Conservation (phyloP, 2,888 invertebrate genomes). For the Lathronympha strigana region DNA sequence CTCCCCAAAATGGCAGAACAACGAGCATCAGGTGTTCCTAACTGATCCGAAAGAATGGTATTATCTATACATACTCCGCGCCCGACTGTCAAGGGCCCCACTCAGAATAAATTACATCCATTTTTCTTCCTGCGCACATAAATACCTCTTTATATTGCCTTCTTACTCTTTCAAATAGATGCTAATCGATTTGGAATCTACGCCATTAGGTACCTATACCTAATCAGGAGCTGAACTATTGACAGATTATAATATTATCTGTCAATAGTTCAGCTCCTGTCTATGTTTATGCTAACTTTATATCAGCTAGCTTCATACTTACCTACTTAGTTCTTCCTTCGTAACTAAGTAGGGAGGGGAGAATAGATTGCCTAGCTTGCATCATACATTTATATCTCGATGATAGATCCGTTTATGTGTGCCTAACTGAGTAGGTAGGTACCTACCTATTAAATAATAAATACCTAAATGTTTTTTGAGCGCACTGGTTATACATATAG, state of each 20-base stretch:
- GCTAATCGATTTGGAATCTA: conserved; percentile 24
- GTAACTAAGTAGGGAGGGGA: not conserved
- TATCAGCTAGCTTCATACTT: not conserved
- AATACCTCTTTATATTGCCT: conserved; percentile 32
- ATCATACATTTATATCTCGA: not conserved
- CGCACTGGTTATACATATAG: not conserved
- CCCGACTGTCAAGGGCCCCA: conserved; percentile 61
- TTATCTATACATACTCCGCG: conserved; percentile 76
- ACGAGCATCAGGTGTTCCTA: conserved; percentile 78
- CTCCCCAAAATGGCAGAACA: conserved; percentile 57
- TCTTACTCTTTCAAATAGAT: conserved; percentile 23
- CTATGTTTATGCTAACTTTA: conserved; percentile 11
- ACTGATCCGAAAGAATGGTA: conserved; percentile 74
- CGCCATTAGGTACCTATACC: conserved; percentile 15
- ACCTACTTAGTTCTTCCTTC: conserved; percentile 1
- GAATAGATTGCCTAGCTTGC: not conserved
- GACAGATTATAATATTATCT: too few species aligned
- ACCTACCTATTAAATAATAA: not conserved
- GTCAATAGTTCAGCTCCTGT: conserved; percentile 20
- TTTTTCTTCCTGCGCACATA: conserved; percentile 35
- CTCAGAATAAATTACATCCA: conserved; percentile 75
- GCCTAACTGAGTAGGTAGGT: too few species aligned
- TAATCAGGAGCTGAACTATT: too few species aligned
- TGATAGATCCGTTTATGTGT: too few species aligned
- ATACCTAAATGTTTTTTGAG: conserved; percentile 7